Evolutionary conservation across 2,888 invertebrate species (phyloP).

Genomic region (Caenorhabditis japonica): DNA sequence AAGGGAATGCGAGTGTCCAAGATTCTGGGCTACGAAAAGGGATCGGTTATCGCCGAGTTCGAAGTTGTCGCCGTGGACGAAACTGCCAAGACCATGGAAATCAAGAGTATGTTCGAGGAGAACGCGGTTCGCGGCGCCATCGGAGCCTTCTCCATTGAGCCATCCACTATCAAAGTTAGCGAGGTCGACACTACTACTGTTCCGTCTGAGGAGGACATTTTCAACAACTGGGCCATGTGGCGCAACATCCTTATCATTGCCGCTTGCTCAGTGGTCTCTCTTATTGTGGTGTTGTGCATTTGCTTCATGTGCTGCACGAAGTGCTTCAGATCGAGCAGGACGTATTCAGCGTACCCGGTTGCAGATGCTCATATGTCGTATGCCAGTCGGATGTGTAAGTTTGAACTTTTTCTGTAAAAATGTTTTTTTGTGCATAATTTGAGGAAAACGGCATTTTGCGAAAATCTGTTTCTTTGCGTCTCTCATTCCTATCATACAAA

Average conservation of each 20-base stretch:
- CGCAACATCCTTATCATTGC: conserved; percentile 48
- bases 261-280: conserved; percentile 39
- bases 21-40: conserved; percentile 61
- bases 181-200: conserved; percentile 54
- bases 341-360: conserved; percentile 62
- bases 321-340: conserved; percentile 53
- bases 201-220: conserved; percentile 36
- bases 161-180: conserved; percentile 62
- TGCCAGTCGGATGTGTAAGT: conserved; percentile 58
- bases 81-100: conserved; percentile 58
- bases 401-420: no score
- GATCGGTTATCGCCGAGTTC: conserved; percentile 64
- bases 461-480: neutral
- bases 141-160: conserved; percentile 61
- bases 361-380: conserved; percentile 57
- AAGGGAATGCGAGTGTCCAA: conserved; percentile 66
- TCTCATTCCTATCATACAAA: neutral
- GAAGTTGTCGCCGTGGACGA: conserved; percentile 58
- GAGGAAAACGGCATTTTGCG: no score
- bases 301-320: conserved; percentile 51
- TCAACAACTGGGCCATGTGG: conserved; percentile 45
- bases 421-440: no score
- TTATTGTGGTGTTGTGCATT: conserved; percentile 40
- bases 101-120: conserved; percentile 65
- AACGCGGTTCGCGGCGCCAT: conserved; percentile 63